Conservation (phyloP, 2,113 vertebrate genomes). For the Arvicanthis niloticus region DNA sequence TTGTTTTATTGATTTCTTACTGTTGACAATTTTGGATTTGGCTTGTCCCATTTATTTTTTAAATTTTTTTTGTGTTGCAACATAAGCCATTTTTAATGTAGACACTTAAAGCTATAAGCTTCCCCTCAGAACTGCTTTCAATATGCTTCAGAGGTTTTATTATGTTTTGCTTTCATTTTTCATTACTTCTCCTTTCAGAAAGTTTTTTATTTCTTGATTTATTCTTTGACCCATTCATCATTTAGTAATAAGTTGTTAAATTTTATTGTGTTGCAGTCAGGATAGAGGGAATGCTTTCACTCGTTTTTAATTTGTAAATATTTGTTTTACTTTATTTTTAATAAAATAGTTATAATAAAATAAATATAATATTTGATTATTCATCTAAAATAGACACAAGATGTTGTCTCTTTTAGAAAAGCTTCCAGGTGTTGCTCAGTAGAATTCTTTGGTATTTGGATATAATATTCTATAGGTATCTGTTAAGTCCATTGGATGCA, state of each 20-base stretch:
- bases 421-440: neutral
- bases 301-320: neutral
- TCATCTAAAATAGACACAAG: neutral
- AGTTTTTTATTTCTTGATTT: neutral
- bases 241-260: neutral
- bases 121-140: neutral
- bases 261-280: neutral
- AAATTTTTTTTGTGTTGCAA: neutral
- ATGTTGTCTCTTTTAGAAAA: neutral
- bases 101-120: neutral
- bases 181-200: neutral
- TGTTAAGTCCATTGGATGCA: neutral
- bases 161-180: neutral
- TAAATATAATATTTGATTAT: neutral
- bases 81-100: neutral
- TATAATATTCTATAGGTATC: neutral
- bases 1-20: neutral
- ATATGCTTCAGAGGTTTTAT: neutral
- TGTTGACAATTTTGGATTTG: neutral
- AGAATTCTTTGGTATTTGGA: neutral
- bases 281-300: neutral
- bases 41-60: no score
- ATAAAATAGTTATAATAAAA: neutral
- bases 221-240: neutral
- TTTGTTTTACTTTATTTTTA: neutral